These are phyloP conservation scores for Ceramica pisi DNA, from an alignment of 2,888 invertebrate genomes.

Conservation along the genomic window DNA sequence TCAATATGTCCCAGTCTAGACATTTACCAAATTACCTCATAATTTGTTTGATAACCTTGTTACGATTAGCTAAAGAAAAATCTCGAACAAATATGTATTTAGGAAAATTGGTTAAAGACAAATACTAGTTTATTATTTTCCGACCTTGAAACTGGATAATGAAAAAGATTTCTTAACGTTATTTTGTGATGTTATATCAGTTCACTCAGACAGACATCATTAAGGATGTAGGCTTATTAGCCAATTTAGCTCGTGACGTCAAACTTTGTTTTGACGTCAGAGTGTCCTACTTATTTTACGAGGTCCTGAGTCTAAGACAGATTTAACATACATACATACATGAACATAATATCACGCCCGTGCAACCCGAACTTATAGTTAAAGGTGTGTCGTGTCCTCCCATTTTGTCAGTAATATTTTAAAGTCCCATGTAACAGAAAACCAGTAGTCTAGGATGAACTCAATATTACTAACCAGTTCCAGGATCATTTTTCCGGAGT, in stretches of 20 bases:
- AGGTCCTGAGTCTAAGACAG: background rate
- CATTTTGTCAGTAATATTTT: background rate
- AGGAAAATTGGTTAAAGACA: slow-evolving; percentile 44
- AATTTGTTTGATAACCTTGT: slow-evolving; percentile 45
- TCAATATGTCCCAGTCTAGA: slow-evolving; percentile 47
- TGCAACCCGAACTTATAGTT: background rate
- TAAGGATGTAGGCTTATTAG: slow-evolving; percentile 27
- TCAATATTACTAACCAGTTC: background rate
- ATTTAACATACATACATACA: background rate
- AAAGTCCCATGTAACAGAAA: background rate
- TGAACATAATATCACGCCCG: background rate
- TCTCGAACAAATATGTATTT: slow-evolving; percentile 39
- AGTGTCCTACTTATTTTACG: slow-evolving; percentile 16
- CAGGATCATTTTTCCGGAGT: background rate
- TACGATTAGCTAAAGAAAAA: slow-evolving; percentile 22
- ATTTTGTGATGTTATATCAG: slow-evolving; percentile 5
- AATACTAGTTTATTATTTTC: slow-evolving; percentile 39
- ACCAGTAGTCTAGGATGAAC: background rate
- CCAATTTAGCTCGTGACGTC: slow-evolving; percentile 50
- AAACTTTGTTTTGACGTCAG: slow-evolving; percentile 35
- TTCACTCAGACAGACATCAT: slow-evolving; percentile 13
- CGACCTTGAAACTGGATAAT: slow-evolving; percentile 21
- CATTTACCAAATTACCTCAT: slow-evolving; percentile 41
- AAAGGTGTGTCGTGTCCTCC: background rate
- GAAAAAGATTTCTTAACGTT: slow-evolving; percentile 4